A percentile compares a stretch with the other conserved stretches of the same genome.
These are phyloP conservation scores for Alosa sapidissima DNA, from an alignment of 2,797 vertebrate genomes.

Conservation along the genomic window DNA sequence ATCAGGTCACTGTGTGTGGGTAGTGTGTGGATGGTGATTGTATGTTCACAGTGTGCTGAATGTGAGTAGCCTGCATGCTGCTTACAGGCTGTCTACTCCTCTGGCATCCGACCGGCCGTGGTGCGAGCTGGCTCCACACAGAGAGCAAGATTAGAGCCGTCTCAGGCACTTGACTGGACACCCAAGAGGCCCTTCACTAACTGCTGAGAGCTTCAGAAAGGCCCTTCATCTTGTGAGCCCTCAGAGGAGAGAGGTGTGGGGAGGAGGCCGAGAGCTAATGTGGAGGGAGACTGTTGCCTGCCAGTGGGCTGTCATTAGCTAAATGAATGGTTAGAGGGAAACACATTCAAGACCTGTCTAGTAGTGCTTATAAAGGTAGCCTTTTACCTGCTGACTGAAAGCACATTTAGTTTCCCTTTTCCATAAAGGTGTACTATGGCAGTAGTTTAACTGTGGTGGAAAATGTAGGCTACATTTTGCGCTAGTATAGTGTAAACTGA, in stretches of 20 bases:
- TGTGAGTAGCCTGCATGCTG: neutral
- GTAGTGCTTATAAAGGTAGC: neutral
- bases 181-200: slow-evolving; percentile 64
- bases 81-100: neutral
- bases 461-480: neutral
- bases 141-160: slow-evolving; percentile 67
- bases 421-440: neutral
- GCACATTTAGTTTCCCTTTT: neutral
- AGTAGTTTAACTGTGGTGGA: neutral
- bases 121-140: slow-evolving; percentile 58
- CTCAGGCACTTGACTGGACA: slow-evolving; percentile 68
- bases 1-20: neutral
- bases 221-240: neutral
- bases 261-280: slow-evolving; percentile 43
- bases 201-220: slow-evolving; percentile 55
- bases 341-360: slow-evolving; percentile 2
- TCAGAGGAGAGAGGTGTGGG: slow-evolving; percentile 27
- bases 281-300: neutral
- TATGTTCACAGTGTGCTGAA: neutral
- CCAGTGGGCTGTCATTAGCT: slow-evolving; percentile 45
- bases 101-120: slow-evolving; percentile 39
- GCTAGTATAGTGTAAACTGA: neutral
- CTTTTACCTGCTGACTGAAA: neutral
- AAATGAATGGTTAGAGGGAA: slow-evolving; percentile 43
- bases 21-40: neutral